Percentiles rank a stretch among this genome's conserved stretches.
Evolutionary conservation across 2,888 invertebrate genomes (phyloP).

Genomic region (Oscheius sp.): DNA sequence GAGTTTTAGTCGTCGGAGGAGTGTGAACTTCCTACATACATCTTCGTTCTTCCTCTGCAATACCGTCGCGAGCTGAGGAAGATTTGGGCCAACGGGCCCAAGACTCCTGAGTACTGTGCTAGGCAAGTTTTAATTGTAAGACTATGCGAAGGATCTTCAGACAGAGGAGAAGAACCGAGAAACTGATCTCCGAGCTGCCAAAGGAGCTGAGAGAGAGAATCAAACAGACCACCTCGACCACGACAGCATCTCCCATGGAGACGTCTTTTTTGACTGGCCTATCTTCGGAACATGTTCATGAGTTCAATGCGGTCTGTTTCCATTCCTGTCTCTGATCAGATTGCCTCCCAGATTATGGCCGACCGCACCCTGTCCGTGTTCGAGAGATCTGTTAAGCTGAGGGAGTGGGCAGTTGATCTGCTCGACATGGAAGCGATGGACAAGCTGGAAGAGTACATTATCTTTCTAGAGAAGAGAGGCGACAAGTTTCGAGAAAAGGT

Average conservation of each 20-base stretch:
- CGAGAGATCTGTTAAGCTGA: conserved; percentile 22
- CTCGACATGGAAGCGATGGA: conserved; percentile 27
- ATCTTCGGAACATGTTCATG: conserved; percentile 22
- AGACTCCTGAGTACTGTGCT: conserved; percentile 14
- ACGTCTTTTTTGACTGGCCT: conserved; percentile 20
- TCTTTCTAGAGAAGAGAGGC: conserved; percentile 6
- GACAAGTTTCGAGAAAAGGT: conserved; percentile 35
- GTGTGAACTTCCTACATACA: conserved; percentile 10
- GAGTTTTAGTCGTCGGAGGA: background rate
- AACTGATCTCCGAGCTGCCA: conserved; percentile 13
- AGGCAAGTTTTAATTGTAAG: background rate
- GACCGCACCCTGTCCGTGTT: background rate
- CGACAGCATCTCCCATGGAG: conserved; percentile 3
- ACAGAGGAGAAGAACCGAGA: conserved; percentile 17
- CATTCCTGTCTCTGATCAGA: background rate
- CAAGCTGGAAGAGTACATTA: conserved; percentile 16
- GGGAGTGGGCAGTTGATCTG: conserved; percentile 33
- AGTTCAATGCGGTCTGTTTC: conserved; percentile 24
- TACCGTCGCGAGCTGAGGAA: conserved; percentile 25
- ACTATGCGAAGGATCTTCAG: background rate
- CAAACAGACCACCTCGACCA: background rate
- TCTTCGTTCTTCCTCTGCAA: conserved; percentile 5
- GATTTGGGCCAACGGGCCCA: conserved; percentile 8
- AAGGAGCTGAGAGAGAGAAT: conserved; percentile 3
- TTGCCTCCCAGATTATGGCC: conserved; percentile 24